Conservation (phyloP, 1,140 invertebrate species). For the Harlomillsia oculata region DNA sequence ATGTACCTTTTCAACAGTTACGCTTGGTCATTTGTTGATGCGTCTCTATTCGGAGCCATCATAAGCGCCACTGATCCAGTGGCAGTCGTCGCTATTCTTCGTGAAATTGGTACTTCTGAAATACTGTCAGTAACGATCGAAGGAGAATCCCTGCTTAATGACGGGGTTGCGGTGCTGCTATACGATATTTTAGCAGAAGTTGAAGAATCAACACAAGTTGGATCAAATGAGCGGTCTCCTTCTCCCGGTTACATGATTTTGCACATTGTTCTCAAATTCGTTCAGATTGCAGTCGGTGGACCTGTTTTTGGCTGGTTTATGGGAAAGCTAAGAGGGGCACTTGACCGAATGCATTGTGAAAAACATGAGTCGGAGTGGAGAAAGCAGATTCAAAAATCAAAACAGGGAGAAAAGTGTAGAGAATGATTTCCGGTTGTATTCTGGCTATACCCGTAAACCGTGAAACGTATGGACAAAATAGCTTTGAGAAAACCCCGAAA, state of each 20-base stretch:
- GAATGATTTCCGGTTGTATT: slow-evolving; percentile 41
- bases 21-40: slow-evolving; percentile 35
- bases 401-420: slow-evolving; percentile 43
- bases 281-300: slow-evolving; percentile 38
- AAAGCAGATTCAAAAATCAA: slow-evolving; percentile 47
- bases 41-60: slow-evolving; percentile 43
- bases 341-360: slow-evolving; percentile 39
- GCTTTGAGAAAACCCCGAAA: slow-evolving; percentile 19
- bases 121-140: slow-evolving; percentile 43
- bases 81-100: slow-evolving; percentile 44
- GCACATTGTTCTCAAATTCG: slow-evolving; percentile 18
- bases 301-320: slow-evolving; percentile 42
- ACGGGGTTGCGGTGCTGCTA: slow-evolving; percentile 45
- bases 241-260: neutral
- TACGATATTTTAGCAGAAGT: slow-evolving; percentile 38
- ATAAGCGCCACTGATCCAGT: slow-evolving; percentile 45
- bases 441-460: slow-evolving; percentile 35
- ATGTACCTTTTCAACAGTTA: slow-evolving; percentile 38
- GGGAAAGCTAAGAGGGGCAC: slow-evolving; percentile 40
- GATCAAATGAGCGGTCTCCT: neutral
- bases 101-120: slow-evolving; percentile 42
- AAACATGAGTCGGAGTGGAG: slow-evolving; percentile 43
- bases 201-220: neutral
- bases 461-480: slow-evolving; percentile 18
- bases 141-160: slow-evolving; percentile 47